A percentile compares a stretch with the other conserved stretches of the same genome.
Evolutionary conservation across 1,140 invertebrate species (phyloP).

Genomic region (Paracyclopina nana): DNA sequence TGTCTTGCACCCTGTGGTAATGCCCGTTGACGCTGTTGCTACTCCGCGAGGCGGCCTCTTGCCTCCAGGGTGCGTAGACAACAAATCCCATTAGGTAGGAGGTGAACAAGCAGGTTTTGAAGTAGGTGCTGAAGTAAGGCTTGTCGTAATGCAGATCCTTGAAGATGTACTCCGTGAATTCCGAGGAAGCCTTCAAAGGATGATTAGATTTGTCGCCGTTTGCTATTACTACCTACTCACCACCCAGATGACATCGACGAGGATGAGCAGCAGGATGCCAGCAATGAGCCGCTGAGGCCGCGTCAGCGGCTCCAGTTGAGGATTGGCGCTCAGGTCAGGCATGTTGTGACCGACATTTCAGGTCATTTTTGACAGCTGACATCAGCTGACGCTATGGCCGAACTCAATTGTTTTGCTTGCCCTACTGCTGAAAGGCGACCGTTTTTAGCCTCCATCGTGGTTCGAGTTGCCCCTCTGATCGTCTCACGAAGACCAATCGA

Average conservation of each 20-base stretch:
- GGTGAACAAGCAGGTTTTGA: conserved; percentile 69
- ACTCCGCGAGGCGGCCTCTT: conserved; percentile 27
- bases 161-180: conserved; percentile 68
- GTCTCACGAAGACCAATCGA: too few species aligned
- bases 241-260: conserved; percentile 73
- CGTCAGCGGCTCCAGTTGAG: conserved; percentile 31
- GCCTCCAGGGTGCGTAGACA: conserved; percentile 58
- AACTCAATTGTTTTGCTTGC: too few species aligned
- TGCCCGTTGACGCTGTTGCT: not conserved
- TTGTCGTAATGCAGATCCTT: conserved; percentile 54
- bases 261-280: conserved; percentile 48
- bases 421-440: too few species aligned
- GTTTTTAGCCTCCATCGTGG: too few species aligned
- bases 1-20: not conserved
- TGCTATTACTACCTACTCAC: too few species aligned
- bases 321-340: too few species aligned
- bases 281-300: conserved; percentile 50
- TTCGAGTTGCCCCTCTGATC: too few species aligned
- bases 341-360: too few species aligned
- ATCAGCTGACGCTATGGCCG: too few species aligned
- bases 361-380: too few species aligned
- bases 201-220: too few species aligned
- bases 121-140: conserved; percentile 69
- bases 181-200: too few species aligned
- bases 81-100: conserved; percentile 59